These are phyloP conservation scores for Streblospio benedicti DNA, from an alignment of 1,140 invertebrate genomes.

Conservation along the genomic window DNA sequence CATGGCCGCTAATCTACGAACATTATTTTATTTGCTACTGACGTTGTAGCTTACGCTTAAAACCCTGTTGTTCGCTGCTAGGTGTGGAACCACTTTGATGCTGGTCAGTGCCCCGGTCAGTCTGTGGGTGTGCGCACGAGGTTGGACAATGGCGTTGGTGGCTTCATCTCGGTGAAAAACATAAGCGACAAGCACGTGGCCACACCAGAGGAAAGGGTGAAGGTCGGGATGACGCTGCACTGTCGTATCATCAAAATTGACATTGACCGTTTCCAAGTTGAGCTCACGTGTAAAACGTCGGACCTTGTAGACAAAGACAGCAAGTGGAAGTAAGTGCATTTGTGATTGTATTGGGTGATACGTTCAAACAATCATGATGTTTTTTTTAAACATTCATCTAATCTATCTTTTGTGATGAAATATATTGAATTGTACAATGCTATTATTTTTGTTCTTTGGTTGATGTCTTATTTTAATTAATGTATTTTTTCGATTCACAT, in stretches of 20 bases:
- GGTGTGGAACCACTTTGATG: conserved; percentile 97
- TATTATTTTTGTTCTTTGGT: too few species aligned
- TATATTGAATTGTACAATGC: too few species aligned
- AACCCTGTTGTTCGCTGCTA: too few species aligned
- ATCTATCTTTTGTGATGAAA: too few species aligned
- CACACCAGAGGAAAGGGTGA: conserved; percentile 85
- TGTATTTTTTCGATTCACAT: too few species aligned
- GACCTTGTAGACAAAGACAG: conserved; percentile 85
- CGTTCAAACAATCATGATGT: neutral
- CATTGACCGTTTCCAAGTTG: conserved; percentile 84
- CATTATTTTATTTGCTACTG: too few species aligned
- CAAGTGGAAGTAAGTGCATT: conserved; percentile 65
- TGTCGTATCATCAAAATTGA: conserved; percentile 93
- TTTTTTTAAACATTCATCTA: neutral
- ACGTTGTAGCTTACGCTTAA: too few species aligned
- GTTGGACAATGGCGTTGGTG: conserved; percentile 86
- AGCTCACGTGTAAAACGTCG: conserved; percentile 86
- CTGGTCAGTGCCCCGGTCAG: conserved; percentile 86
- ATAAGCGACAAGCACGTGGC: conserved; percentile 87
- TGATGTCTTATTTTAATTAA: too few species aligned
- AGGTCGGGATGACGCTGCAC: conserved; percentile 77
- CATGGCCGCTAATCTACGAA: too few species aligned
- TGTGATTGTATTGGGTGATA: too few species aligned
- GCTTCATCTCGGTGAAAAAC: conserved; percentile 91
- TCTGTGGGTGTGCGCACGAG: conserved; percentile 81